These are phyloP conservation scores for Intellagama lesueurii DNA, from an alignment of 2,797 vertebrate genomes.

Conservation along the genomic window DNA sequence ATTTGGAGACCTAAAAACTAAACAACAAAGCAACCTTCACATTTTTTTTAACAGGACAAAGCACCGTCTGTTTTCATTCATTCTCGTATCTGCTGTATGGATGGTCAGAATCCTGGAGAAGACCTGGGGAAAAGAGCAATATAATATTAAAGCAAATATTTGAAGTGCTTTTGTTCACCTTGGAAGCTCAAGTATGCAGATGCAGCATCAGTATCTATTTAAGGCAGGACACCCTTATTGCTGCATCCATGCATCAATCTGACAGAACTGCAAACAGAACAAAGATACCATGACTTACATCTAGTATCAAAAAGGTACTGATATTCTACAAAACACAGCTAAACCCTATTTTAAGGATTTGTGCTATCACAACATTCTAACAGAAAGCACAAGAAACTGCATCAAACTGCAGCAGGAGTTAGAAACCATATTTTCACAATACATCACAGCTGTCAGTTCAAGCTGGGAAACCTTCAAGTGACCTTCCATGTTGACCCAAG, in stretches of 20 bases:
- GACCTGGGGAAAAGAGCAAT: constrained; percentile 78
- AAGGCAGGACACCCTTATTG: background rate
- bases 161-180: background rate
- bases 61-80: constrained; percentile 76
- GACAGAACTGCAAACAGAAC: constrained; percentile 1
- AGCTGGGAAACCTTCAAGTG: background rate
- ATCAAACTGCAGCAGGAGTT: background rate
- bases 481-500: background rate
- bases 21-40: constrained; percentile 38
- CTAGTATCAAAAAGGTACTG: background rate
- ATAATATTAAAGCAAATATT: constrained; percentile 22
- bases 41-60: constrained; percentile 39
- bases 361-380: background rate
- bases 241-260: background rate
- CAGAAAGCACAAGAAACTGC: background rate
- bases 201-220: background rate
- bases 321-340: background rate
- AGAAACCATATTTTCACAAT: background rate
- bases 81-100: constrained; percentile 92
- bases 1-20: constrained; percentile 21
- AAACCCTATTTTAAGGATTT: background rate
- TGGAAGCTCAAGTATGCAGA: background rate
- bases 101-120: constrained; percentile 88
- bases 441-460: constrained; percentile 8
- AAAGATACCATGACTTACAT: background rate